Base-by-base conservation (phyloP, 2,113 vertebrate species). In the Nibea coibor region DNA sequence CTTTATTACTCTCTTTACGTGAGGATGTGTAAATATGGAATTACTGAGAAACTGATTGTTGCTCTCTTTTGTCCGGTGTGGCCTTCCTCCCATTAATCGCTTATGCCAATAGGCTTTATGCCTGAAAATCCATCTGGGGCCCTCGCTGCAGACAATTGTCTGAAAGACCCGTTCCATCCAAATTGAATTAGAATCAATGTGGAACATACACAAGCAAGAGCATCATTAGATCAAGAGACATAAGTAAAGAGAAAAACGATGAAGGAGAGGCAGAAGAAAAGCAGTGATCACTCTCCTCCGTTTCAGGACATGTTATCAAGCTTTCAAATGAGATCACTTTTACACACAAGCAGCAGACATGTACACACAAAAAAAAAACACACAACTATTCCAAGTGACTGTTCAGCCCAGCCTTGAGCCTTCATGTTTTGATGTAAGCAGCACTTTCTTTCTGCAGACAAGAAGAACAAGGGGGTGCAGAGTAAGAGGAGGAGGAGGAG, bases 151-250 rank as follows among this genome's bases (percentile, higher is more conserved):
- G 94, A 95, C 93, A 91, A 94, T 93, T 87, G 92, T 93, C 91
- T 95, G 93, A 95, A 94, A 93, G 90, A 88, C 80, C 76, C 58
- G 86, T 82, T 94, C 94, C 87, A 95, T 94, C 91, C 92, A 93
- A 95, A 95, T 91, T 94, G 89, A 94, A 94, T 95, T 94, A 95
- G 89, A 93, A 94, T 94, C 94, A 93, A 92, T 94, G 90, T 81
- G 87, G 80, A 89, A 91, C 93, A 90, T 86, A 93, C 87, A 94
- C 88, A 93, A 91, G 93, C 84, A 88, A 80, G 87, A 86, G 88
- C 88, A 75, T 91, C 84, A 87, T 90, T 92, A 92, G 82, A 90
- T 89, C 71, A 87, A 87, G 84, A 89, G 82, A 90, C 66, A 53
- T 79, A 88, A 89, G 89, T 62, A 88, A 89, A 85, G 70, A 79